Evolutionary conservation across 2,888 invertebrate genomes (phyloP).

Genomic region (Zhuqinia jingwanae): DNA sequence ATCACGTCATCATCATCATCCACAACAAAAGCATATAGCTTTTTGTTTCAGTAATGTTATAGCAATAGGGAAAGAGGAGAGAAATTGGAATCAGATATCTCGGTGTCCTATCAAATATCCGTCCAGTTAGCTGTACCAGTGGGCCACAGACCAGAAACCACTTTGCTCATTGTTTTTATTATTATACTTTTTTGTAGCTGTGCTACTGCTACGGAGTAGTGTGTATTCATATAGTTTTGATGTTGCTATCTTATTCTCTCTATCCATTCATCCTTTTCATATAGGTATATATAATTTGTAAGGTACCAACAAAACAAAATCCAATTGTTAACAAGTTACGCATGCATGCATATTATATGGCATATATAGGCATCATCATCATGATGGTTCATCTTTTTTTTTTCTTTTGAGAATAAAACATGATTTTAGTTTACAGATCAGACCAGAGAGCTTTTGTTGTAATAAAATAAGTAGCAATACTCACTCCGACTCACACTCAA

Average conservation of each 20-base stretch:
- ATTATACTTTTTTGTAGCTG: background rate
- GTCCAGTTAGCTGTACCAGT: constrained; percentile 50
- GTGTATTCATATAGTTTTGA: background rate
- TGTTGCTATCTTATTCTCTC: constrained; percentile 11
- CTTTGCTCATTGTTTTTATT: constrained; percentile 64
- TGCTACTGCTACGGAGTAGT: background rate
- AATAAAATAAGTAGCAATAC: background rate
- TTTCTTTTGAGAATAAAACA: constrained; percentile 31
- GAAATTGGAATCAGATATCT: constrained; percentile 61
- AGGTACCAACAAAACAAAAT: constrained; percentile 7
- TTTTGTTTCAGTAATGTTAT: background rate
- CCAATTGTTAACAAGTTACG: constrained; percentile 59
- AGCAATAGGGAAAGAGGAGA: too few relatives aligned
- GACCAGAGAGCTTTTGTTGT: background rate
- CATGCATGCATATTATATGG: background rate
- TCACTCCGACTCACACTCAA: constrained; percentile 11
- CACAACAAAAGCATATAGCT: background rate
- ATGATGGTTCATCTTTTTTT: background rate
- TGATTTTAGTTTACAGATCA: constrained; percentile 26
- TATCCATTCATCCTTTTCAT: background rate
- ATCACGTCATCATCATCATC: background rate
- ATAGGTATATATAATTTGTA: background rate
- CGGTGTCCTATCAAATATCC: constrained; percentile 65
- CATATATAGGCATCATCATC: too few relatives aligned
- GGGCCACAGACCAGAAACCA: constrained; percentile 67